Base-by-base conservation (phyloP, 1,140 invertebrate genomes). In the Drosophila murphyi region DNA sequence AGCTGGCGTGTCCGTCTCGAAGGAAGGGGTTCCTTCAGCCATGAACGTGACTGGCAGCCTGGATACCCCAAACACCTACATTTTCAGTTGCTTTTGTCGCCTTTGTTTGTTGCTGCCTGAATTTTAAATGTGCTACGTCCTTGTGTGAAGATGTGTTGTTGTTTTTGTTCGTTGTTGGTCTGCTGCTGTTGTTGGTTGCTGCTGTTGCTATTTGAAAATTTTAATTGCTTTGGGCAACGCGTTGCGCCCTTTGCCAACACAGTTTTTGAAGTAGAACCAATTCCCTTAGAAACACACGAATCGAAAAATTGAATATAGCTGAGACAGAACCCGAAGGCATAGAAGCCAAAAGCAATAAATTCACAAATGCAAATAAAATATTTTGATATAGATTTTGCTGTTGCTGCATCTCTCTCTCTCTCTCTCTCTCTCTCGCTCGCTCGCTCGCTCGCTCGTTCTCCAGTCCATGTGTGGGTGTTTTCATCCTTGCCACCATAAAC, bases 361-460 rank as follows among this genome's bases (percentile, higher is more conserved):
- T 81, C 61, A 63, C 57, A 77, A 82, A 87, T 83, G 85, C 73
- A 83, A 87, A 87, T 75, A 80, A 80, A 80, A 77, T 56, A 47
- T 63, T 73, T 65, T 67, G 34, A 39, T 45, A 47, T 47, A 34
- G 37, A 34, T 63, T 57, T 65, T 68, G 43, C 56, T 63, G 12
- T 71, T 65, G 43, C 28, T 50, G 35, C 20, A 55, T 43, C 35
- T 32, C 47, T 63, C 12, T 32, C 62, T 48, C 20, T 61, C 45
- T 59, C 12, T 6, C 5, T 20, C 7, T 10, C 37, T 62, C 10
- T 61, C 71, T 51, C 60, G 39, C 32, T 29, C 43, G 65, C 20
- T 34, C 63, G 39, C 28, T 62, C 45, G 55, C 12, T 6, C 5
- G 10, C 7, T 10, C 37, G 59, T 7, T 61, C 71, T 54, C 48